Conservation (phyloP, 64 coral and sea anemone species). For the Montipora foliosa region DNA sequence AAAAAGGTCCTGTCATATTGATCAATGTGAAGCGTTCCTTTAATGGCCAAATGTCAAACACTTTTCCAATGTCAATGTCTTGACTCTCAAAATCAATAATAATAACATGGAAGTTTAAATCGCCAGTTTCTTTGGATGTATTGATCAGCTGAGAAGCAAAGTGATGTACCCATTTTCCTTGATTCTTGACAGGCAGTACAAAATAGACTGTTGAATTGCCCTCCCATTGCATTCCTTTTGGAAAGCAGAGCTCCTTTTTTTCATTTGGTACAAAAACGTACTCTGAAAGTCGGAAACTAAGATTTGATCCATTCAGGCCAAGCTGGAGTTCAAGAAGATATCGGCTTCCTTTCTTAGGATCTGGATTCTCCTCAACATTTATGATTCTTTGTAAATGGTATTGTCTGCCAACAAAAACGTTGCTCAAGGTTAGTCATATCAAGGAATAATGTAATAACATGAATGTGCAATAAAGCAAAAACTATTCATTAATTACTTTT, state of each 20-base stretch:
- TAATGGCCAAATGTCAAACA: background rate
- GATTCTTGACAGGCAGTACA: conserved; percentile 55
- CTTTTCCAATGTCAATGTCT: conserved; percentile 42
- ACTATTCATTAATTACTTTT: no score
- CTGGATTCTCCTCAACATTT: conserved; percentile 61
- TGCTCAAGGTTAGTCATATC: background rate
- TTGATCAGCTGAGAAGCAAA: conserved; percentile 36
- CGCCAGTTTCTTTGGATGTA: conserved; percentile 3
- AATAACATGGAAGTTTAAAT: conserved; percentile 25
- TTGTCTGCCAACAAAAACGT: background rate
- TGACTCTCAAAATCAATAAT: conserved; percentile 49
- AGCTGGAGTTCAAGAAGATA: conserved; percentile 63
- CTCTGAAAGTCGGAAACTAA: conserved; percentile 49
- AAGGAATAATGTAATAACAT: background rate
- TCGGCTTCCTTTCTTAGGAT: conserved; percentile 15
- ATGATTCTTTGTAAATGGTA: conserved; percentile 29
- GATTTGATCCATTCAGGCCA: background rate
- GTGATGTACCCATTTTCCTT: conserved; percentile 54
- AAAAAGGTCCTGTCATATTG: conserved; percentile 27
- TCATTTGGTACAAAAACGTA: conserved; percentile 13
- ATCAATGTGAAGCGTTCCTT: conserved; percentile 6
- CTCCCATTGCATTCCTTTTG: conserved; percentile 42
- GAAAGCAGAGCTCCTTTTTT: conserved; percentile 28
- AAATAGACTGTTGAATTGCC: conserved; percentile 44
- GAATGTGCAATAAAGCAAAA: no score